Evolutionary conservation across 2,797 vertebrate species (phyloP), one percentile per base, ranked within the genome.

Genomic region (Anguilla anguilla): DNA sequence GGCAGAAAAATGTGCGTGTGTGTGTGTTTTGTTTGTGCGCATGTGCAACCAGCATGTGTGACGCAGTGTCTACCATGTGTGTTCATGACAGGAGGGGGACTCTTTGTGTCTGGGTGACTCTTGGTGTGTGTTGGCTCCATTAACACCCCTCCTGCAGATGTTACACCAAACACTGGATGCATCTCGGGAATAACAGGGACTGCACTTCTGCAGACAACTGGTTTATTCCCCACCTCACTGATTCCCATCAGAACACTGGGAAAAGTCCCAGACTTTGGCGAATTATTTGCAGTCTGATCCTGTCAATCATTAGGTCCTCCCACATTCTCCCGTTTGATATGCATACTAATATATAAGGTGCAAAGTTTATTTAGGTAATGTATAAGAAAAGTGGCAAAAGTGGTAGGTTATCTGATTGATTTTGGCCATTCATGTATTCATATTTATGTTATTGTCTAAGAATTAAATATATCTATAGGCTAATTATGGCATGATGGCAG

Each of bases 151-250:
- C 19, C 79, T 82, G 43, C 79, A 82, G 79, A 82, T 51, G 25
- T 49, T 31, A 51, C 43, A 51, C 15, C 83, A 59, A 84, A 84
- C 57, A 84, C 83, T 84, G 83, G 7, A 59, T 28, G 39, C 15
- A 28, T 22, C 82, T 10, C 28, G 1, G 83, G 83, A 43, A 43
- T 61, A 35, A 61, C 57, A 17, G 31, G 35, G 31, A 13, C 83
- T 61, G 83, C 83, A 35, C 6, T 25, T 31, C 57, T 51, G n/a
- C 35, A 46, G 39, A 10, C 19, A 35, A 67, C 9, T 22, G 67
- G 19, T 61, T 64, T 85, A 85, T 31, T 2, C 55, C 15, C 17
- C 28, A 31, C 49, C 22, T 0, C 3, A 6, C 9, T 6, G 28
- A 84, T 3, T 28, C 83, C 83, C 22, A 57, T 35, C 49, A 84